phyloP scores from a whole-genome alignment of 2,888 invertebrate species.

The Phengaris alcon region DNA sequence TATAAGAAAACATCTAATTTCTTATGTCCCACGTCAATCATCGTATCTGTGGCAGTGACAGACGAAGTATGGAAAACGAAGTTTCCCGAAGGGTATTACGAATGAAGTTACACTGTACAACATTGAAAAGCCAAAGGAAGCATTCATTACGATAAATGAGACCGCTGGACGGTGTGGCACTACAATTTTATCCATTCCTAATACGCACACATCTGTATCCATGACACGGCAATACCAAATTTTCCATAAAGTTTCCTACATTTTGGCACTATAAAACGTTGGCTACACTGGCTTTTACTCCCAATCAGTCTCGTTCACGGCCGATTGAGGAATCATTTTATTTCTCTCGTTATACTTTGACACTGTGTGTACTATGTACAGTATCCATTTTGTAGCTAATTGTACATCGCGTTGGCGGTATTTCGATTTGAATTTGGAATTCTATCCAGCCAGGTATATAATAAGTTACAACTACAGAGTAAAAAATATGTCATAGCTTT shows the following conservation, averaged over 20 bases:
- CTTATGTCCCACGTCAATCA: no score
- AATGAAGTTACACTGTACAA: no score
- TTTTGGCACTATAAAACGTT: background rate
- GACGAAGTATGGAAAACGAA: no score
- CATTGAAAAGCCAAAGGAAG: no score
- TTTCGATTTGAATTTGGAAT: conserved; percentile 6
- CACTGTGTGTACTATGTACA: conserved; percentile 18
- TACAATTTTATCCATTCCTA: no score
- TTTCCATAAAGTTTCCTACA: background rate
- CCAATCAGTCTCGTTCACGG: conserved; percentile 44
- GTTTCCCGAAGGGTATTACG: no score
- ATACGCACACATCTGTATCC: background rate
- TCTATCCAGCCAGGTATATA: background rate
- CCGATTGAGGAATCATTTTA: conserved; percentile 44
- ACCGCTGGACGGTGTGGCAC: no score
- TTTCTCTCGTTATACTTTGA: conserved; percentile 40
- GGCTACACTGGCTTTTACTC: conserved; percentile 32
- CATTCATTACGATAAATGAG: no score
- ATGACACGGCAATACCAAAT: background rate
- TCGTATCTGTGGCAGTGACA: no score
- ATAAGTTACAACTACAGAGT: background rate
- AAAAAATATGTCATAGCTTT: background rate
- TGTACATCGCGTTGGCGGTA: conserved; percentile 3
- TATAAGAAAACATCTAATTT: no score
- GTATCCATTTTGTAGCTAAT: conserved; percentile 26